Percentiles rank a stretch among this genome's conserved stretches.
Conservation (phyloP, 2,888 invertebrate species). For the Thecocarcelia acutangulata region DNA sequence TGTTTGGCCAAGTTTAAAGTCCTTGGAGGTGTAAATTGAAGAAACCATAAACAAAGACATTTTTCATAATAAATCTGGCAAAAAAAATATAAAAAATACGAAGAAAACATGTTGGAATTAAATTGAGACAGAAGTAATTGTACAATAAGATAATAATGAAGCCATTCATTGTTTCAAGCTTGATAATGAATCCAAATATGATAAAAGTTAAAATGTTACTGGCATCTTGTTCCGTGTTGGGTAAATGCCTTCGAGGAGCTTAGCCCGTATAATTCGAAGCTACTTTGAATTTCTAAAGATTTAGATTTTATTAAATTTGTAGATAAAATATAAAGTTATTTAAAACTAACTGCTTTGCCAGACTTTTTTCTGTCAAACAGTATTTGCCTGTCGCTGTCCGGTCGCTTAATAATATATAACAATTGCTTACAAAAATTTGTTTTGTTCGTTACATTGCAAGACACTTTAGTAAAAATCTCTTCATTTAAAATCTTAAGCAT, state of each 20-base stretch:
- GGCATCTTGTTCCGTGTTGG: not conserved
- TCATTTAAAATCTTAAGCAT: too few species aligned
- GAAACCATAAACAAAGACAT: constrained; percentile 77
- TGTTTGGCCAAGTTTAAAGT: constrained; percentile 67
- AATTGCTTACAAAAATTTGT: too few species aligned
- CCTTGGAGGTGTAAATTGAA: constrained; percentile 79
- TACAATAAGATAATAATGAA: constrained; percentile 3
- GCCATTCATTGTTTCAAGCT: not conserved
- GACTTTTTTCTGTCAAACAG: too few species aligned
- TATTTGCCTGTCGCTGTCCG: too few species aligned
- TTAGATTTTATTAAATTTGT: too few species aligned
- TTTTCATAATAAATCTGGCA: constrained; percentile 51
- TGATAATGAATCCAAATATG: constrained; percentile 4
- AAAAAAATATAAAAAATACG: too few species aligned
- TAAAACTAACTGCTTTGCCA: too few species aligned
- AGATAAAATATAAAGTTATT: too few species aligned
- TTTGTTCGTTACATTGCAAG: too few species aligned
- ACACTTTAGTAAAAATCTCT: too few species aligned
- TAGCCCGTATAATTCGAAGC: not conserved
- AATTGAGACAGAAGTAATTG: not conserved
- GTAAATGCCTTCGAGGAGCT: not conserved
- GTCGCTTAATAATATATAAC: too few species aligned
- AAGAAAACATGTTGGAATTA: not conserved
- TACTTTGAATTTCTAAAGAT: too few species aligned
- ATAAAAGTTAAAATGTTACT: constrained; percentile 9